Base-by-base conservation (phyloP, 2,797 vertebrate genomes). In the Chelon labrosus region DNA sequence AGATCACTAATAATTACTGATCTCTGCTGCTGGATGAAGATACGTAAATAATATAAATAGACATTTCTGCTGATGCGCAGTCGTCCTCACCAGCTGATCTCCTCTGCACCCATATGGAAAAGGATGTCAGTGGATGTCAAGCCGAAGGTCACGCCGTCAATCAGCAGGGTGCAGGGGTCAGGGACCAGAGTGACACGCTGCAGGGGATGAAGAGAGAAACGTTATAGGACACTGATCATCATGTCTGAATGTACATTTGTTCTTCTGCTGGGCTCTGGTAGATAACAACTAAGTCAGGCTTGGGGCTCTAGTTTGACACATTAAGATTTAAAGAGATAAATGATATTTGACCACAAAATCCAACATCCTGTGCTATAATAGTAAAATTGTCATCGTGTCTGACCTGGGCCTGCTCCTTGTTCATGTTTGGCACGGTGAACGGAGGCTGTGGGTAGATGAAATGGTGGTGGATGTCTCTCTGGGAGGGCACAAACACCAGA, bases 361-460 rank as follows among this genome's bases (percentile, higher is more conserved):
- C 2, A 27, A 27, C 27, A 27, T 27, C 27, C 27, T 27, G 27
- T 27, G 27, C 27, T 27, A 27, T 27, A 27, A 27, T 3, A 27
- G 27, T 27, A 27, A 27, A 27, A 27, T 27, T 44, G 1, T 58
- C 1, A 19, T 53, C 8, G 62, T 7, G 5, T 65, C 83, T 90
- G 74, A 97, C 97, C 75, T 95, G 95, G 16, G 78, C 87, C 8
- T 94, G 82, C 31, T 96, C 93, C 46, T 96, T 96, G 58, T 73
- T 71, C 66, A 96, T 82, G 31, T 94, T 94, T 0, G 90, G 87
- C 83, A 80, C 85, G 68, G 19, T 80, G 84, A 98, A 97, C 0
- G 97, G 97, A 0, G 97, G 97, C 84, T 97, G 97, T 0, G 97
- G 97, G 88, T 97, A 99, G 51, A 98, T 90, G 0, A 90, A 94